Conservation (phyloP, 23 tunicate species). For the Styela clava region DNA sequence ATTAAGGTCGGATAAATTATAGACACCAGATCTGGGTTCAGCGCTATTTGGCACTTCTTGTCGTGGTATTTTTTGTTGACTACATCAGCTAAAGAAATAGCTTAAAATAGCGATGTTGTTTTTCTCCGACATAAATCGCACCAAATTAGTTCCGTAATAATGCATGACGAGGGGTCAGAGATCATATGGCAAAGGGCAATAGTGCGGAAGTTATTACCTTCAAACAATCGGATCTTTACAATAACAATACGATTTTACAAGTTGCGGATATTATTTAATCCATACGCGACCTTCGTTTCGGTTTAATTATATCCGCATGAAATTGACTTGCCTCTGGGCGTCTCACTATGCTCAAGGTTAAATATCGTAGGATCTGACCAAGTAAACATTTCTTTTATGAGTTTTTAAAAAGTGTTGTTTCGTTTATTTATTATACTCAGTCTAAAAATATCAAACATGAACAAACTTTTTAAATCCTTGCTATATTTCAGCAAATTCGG, state of each 20-base stretch:
- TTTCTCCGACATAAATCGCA: neutral
- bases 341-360: no score
- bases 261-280: neutral
- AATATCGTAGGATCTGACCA: no score
- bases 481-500: no score
- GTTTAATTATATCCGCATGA: neutral
- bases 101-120: neutral
- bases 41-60: no score
- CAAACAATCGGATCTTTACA: neutral
- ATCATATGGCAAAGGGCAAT: neutral
- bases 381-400: no score
- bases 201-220: neutral
- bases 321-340: neutral
- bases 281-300: neutral
- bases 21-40: no score
- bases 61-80: neutral
- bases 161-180: neutral
- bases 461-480: no score
- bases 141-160: neutral
- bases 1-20: no score
- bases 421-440: no score
- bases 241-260: neutral
- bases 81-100: neutral
- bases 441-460: no score
- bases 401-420: no score